A percentile compares a stretch with the other conserved stretches of the same genome.
phyloP scores from a whole-genome alignment of 2,888 invertebrate species.

The Mantis religiosa region DNA sequence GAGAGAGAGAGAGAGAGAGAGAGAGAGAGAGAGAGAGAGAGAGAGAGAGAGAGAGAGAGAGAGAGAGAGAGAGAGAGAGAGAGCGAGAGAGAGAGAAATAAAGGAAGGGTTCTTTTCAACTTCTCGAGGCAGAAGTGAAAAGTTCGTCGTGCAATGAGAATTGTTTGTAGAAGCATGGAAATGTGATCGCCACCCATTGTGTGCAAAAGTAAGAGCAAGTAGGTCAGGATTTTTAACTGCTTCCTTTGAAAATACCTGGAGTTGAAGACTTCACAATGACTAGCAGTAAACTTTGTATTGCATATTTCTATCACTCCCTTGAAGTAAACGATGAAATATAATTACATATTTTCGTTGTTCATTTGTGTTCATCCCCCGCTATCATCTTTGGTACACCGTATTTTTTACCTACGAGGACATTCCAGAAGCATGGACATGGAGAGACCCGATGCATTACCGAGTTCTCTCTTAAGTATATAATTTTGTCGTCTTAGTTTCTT shows the following conservation, averaged over 20 bases:
- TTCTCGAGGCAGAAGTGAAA: background rate
- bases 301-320: too few relatives aligned
- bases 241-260: background rate
- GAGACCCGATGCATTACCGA: too few relatives aligned
- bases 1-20: background rate
- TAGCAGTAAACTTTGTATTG: too few relatives aligned
- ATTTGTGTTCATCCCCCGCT: too few relatives aligned
- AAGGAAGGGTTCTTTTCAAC: background rate
- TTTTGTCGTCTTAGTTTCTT: too few relatives aligned
- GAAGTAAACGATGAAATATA: too few relatives aligned
- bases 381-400: too few relatives aligned
- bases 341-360: too few relatives aligned
- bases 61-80: background rate
- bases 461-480: too few relatives aligned
- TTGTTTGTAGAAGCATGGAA: background rate
- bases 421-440: too few relatives aligned
- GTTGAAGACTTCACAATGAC: too few relatives aligned
- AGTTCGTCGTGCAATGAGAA: background rate
- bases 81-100: background rate
- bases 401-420: too few relatives aligned
- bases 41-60: background rate
- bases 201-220: background rate
- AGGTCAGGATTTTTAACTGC: background rate
- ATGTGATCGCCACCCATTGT: background rate
- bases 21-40: background rate